These are phyloP conservation scores for cattle (Bos taurus) DNA, from an alignment of 2,113 vertebrate genomes.

Conservation along the genomic window ARS-UCD2.0 NC_037341.1:23153001-23153500, in stretches of 20 bases:
- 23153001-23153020: neutral
- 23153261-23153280: neutral
- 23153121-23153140: conserved; percentile 12
- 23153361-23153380: neutral
- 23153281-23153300: neutral
- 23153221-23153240: neutral
- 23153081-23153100: neutral
- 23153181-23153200: neutral
- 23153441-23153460: neutral
- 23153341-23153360: neutral
- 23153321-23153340: neutral
- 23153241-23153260: neutral
- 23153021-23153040: neutral
- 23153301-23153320: neutral
- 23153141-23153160: neutral
- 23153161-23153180: neutral
- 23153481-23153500: neutral
- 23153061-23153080: neutral
- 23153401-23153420: neutral
- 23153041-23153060: neutral
- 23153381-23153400: neutral
- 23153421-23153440: neutral
- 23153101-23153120: neutral
- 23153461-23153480: neutral
- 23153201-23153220: neutral